Base-by-base conservation (phyloP, 2,888 invertebrate genomes). In the Heliconius erato region DNA sequence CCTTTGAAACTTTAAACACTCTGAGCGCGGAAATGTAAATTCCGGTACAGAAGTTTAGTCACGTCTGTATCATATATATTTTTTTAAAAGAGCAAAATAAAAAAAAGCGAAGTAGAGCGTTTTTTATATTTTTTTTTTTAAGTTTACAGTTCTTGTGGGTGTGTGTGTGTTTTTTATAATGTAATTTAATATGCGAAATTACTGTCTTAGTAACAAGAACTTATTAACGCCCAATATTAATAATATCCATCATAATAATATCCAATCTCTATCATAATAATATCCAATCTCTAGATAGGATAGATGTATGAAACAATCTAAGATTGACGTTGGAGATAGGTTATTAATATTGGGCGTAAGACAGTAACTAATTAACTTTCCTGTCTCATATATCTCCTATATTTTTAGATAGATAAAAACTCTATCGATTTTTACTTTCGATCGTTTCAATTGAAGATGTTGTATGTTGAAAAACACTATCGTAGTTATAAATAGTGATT, bases 1-100 rank as follows among this genome's bases (percentile, higher is more conserved):
- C 35, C 76, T 59, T 63, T 76, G 59, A 76, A 76, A 63, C 63
- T 76, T 76, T 63, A 76, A 76, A 40, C 63, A 63, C 76, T 76
- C 63, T 63, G 40, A 76, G 59, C 63, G 59, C 35, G n/a, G 35
- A n/a, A 35, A 76, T n/a, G 76, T 63, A 76, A 76, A 76, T 63
- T 76, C 63, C 26, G 35, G 4, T 76, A 76, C 59, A 63, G 14
- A 26, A 76, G 35, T 63, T 63, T 63, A 40, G 76, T 35, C 44
- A 40, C 63, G 63, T 76, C 63, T 26, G 26, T 49, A 26, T 72
- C 9, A 44, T 49, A 26, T 49, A 26, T 49, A 16, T 40, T 7
- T 72, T 26, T 44, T 63, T 12, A 40, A 76, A 76, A 35, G n/a
- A 26, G 63, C 16, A 26, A 11, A 40, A n/a, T 63, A 63, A 76